Percentiles rank a stretch among this genome's conserved stretches.
phyloP scores from a whole-genome alignment of 2,888 invertebrate species.

The Heliconius ismenius region DNA sequence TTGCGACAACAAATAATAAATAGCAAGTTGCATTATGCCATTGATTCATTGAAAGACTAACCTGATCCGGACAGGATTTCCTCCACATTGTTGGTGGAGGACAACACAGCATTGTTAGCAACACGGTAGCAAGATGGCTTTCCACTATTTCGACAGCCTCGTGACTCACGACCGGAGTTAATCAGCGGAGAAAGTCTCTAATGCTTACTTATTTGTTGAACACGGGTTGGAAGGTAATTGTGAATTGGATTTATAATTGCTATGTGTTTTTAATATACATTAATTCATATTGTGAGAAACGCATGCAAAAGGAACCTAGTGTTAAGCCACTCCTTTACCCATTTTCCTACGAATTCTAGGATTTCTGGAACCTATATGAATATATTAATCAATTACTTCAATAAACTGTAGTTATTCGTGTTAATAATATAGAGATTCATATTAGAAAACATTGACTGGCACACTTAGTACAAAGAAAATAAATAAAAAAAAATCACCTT shows the following conservation, averaged over 20 bases:
- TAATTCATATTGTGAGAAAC: neutral
- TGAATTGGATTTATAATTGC: slow-evolving; percentile 41
- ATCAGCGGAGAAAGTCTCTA: slow-evolving; percentile 74
- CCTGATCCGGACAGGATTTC: slow-evolving; percentile 44
- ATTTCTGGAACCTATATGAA: neutral
- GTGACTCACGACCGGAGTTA: slow-evolving; percentile 76
- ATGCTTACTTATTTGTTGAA: slow-evolving; percentile 74
- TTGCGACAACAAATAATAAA: slow-evolving; percentile 29
- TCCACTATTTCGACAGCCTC: slow-evolving; percentile 63
- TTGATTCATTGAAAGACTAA: slow-evolving; percentile 44
- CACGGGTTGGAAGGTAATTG: slow-evolving; percentile 50
- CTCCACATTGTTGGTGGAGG: slow-evolving; percentile 43
- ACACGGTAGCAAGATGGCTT: slow-evolving; percentile 63
- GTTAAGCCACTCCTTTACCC: no score
- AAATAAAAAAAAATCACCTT: no score
- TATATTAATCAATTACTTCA: neutral
- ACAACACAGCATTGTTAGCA: slow-evolving; percentile 46
- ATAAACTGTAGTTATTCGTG: neutral
- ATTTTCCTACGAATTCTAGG: no score
- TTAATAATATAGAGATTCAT: neutral
- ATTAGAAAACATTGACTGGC: neutral
- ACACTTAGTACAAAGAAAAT: neutral
- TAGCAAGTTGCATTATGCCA: slow-evolving; percentile 26
- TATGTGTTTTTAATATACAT: slow-evolving; percentile 29
- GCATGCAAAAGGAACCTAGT: no score